Conservation (phyloP, 53 echinoderm and acorn worm species). For the Apostichopus leukothele region DNA sequence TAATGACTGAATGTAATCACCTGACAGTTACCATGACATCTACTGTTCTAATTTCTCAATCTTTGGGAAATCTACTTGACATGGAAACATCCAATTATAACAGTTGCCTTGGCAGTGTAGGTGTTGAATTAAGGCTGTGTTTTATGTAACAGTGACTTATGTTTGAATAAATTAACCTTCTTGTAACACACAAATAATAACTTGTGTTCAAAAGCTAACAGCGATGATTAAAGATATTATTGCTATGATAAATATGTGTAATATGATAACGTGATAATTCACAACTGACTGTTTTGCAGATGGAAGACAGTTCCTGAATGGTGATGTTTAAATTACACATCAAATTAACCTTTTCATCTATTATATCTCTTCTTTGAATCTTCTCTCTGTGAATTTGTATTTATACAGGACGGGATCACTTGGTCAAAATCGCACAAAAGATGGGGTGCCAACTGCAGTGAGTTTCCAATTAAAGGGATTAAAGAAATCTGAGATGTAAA, state of each 20-base stretch:
- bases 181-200: no score
- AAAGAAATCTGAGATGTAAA: no score
- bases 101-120: background rate
- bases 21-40: no score
- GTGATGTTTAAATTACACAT: background rate
- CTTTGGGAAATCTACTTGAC: no score
- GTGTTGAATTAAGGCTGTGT: background rate
- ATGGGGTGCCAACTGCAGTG: background rate
- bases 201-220: no score
- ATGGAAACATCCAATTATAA: no score
- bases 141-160: background rate
- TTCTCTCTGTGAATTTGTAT: background rate
- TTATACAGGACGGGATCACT: conserved; percentile 10
- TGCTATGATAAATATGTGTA: background rate
- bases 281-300: no score
- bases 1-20: no score
- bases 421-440: conserved; percentile 9
- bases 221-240: no score
- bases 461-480: background rate
- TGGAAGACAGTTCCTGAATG: background rate
- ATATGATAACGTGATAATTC: no score
- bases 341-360: background rate
- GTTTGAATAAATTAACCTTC: no score
- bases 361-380: background rate
- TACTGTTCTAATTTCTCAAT: no score